Evolutionary conservation across 2,888 invertebrate genomes (phyloP).

Genomic region (Chalcis sispes): DNA sequence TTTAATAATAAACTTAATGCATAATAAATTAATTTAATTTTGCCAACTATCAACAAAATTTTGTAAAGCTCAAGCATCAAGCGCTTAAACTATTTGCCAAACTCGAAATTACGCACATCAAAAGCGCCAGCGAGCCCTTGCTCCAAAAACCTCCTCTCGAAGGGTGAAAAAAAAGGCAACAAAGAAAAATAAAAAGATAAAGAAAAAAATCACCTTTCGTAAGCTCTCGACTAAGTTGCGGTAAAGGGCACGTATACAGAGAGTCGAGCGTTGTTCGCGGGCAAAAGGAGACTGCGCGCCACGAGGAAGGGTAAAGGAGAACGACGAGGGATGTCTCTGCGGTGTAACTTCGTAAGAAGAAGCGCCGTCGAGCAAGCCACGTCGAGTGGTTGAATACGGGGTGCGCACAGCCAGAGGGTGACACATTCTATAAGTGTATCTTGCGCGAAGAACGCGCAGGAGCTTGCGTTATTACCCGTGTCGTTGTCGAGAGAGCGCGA

Average conservation of each 20-base stretch:
- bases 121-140: no score
- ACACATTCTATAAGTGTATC: slow-evolving; percentile 13
- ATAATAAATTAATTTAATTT: no score
- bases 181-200: no score
- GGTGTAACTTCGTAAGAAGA: slow-evolving; percentile 35
- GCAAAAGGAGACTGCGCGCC: not conserved
- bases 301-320: not conserved
- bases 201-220: not conserved
- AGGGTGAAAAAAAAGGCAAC: no score
- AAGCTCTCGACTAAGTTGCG: no score
- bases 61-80: no score
- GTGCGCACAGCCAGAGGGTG: not conserved
- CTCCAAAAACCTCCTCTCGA: no score
- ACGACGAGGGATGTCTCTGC: slow-evolving; percentile 10
- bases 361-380: not conserved
- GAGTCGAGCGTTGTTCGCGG: not conserved
- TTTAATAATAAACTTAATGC: no score
- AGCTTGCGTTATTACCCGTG: slow-evolving; percentile 34
- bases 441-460: not conserved
- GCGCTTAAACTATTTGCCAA: no score
- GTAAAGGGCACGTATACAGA: no score
- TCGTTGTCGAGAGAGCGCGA: not conserved
- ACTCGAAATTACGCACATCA: no score
- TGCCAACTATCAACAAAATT: no score
- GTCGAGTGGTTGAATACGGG: slow-evolving; percentile 33